Base-by-base conservation (phyloP, 2,797 vertebrate species). In the Alfaro cultratus region DNA sequence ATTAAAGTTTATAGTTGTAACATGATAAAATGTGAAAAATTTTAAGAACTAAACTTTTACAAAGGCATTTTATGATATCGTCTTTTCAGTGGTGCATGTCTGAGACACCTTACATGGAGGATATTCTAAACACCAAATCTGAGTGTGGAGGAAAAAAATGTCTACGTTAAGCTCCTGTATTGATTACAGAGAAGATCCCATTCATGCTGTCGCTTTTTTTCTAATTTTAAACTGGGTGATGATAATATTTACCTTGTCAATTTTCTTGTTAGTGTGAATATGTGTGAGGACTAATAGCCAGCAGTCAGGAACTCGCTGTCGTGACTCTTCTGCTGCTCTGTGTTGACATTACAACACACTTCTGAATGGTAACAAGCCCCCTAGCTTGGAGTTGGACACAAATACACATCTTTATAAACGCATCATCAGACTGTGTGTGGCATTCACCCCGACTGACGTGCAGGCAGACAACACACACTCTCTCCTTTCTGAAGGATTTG, bases 321-420 rank as follows among this genome's bases (percentile, higher is more conserved):
- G 5, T 80, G 76, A 23, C 85, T 84, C 82, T 26, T 88, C 75
- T 75, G 57, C 64, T 76, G 75, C 80, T 80, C n/a, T 72, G 76
- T 84, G 81, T 82, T 81, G 73, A 82, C 85, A 88, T 83, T 1
- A 83, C 86, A 79, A 86, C 85, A 83, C 76, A 81, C 72, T 77
- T 53, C 70, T 89, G 81, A 83, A 87, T 73, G 55, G 76, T 60
- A 85, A 77, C 74, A 81, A 74, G 81, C 78, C 77, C 82, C 82
- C 70, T 46, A 87, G 71, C 78, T 74, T n/a, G 0, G 46, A 78
- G 70, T 18, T 31, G 41, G 49, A 80, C 74, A 79, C 34, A 75
- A 55, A 81, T 68, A 73, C 76, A 82, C 45, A 21, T 70, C 73
- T 13, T 71, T 60, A 83, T 67, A 46, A 68, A 78, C 70, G 74